Conservation (phyloP, 2,797 vertebrate genomes). For the Picus viridis region DNA sequence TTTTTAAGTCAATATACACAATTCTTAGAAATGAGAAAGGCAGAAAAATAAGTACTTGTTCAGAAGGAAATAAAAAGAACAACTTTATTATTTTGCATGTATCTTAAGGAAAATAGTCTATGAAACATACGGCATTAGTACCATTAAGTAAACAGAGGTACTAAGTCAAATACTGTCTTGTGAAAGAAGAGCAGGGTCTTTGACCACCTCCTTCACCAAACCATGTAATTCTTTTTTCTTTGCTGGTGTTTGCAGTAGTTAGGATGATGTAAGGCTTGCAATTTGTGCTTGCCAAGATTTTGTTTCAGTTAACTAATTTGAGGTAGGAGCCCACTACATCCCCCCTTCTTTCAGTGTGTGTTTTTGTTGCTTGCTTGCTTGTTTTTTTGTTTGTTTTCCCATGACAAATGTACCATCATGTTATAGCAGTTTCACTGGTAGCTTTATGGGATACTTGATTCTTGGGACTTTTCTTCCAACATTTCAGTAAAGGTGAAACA, state of each 20-base stretch:
- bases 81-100: neutral
- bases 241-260: neutral
- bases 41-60: neutral
- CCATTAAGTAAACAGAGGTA: neutral
- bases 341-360: neutral
- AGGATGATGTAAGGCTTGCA: neutral
- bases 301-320: neutral
- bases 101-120: neutral
- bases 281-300: neutral
- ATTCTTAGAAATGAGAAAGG: neutral
- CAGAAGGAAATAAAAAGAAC: neutral
- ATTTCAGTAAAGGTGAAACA: neutral
- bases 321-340: neutral
- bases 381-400: neutral
- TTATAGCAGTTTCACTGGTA: neutral
- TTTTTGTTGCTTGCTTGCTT: neutral
- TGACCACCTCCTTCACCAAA: neutral
- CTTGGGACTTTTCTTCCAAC: neutral
- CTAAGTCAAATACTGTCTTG: neutral
- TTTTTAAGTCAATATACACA: neutral
- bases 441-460: neutral
- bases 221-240: neutral
- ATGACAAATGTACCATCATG: neutral
- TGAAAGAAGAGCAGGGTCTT: neutral
- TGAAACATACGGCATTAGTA: neutral